Evolutionary conservation across 2,113 vertebrate species (phyloP), one percentile per base, ranked within the genome.

Genomic region (Herpailurus yagouaroundi): DNA sequence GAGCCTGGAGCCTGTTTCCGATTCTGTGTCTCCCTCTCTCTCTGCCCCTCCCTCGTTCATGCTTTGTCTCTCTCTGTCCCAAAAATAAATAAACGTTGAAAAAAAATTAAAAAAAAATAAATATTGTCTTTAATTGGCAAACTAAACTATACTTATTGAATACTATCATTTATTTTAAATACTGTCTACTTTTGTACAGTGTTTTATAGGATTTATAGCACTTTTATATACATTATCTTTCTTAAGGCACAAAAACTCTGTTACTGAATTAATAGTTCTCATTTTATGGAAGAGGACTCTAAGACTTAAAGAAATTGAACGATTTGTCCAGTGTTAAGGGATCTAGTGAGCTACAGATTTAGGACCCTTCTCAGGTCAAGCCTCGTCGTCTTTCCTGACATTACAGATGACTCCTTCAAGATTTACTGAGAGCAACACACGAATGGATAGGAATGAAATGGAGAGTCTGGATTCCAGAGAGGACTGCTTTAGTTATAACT

Each of bases 181-280:
- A 23, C 19, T 45, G 6, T 31, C 15, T 45, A 11, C 19, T 79
- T 64, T 63, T 41, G 76, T 27, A 69, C 7, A 85, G 5, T 48
- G 25, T 33, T 90, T 86, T 82, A 55, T 4, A 90, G 7, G 81
- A 69, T 64, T 77, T 18, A 16, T 55, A 95, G 27, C 18, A 74
- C 41, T 69, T 96, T 69, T 36, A 71, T 41, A 80, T 9, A n/a
- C 27, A 31, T 57, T 82, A 71, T 27, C 48, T 95, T 93, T 92
- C 69, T 94, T 57, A 86, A 87, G 83, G 1, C 5, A 25, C 27
- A 79, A 11, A 79, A 91, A 83, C 7, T 1, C 15, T 14, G 8
- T 81, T 76, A 93, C 31, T 95, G 23, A 91, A 96, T 69, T 82
- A 38, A 66, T 57, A 74, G n/a, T 76, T 95, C 33, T 79, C 23